Evolutionary conservation across 2,888 invertebrate species (phyloP), one percentile per base, ranked within the genome.

Genomic region (Dioctria linearis): DNA sequence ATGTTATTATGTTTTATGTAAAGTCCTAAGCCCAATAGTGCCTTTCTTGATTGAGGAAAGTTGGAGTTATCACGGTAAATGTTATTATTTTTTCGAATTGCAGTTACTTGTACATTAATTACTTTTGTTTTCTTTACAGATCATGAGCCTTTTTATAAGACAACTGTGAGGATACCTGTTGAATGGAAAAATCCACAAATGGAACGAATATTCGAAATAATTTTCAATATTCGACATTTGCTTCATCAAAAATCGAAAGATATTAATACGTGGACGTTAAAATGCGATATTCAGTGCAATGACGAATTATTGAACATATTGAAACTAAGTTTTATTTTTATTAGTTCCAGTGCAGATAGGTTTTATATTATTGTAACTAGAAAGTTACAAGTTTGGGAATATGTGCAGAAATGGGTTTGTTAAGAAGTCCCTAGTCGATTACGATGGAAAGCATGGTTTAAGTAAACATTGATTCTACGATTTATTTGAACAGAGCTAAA

Each of bases 1-100:
- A 84, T 91, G 95, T 84, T 91, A 97, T 83, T 89, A 93, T 65
- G 90, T 92, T 78, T 86, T 98, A 0, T 90, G 91, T 5, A 92
- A 92, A 86, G 90, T 92, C 0, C 86, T 97, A 83, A 96, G 95
- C 80, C 97, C 98, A 0, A 93, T 98, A 84, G 87, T 95, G 75
- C 98, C 98, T 0, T 95, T 96, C 90, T 88, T 98, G 82, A 91
- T 95, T 0, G 98, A 98, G 89, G 98, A 98, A 90, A 92, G 90
- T 4, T 92, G 92, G 92, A 88, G 89, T 83, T 88, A 92, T 83
- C 86, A 87, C 63, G 86, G 87, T 84, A 82, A 80, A 76, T 61
- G n/a, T 25, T 25, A 25, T 25, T 25, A 25, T 25, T 25, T 25
- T 1, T 2, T 25, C 25, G 25, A 25, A 25, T 25, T 25, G 25